phyloP scores from a whole-genome alignment of 1,140 invertebrate genomes.

The Hyphantria cunea region DNA sequence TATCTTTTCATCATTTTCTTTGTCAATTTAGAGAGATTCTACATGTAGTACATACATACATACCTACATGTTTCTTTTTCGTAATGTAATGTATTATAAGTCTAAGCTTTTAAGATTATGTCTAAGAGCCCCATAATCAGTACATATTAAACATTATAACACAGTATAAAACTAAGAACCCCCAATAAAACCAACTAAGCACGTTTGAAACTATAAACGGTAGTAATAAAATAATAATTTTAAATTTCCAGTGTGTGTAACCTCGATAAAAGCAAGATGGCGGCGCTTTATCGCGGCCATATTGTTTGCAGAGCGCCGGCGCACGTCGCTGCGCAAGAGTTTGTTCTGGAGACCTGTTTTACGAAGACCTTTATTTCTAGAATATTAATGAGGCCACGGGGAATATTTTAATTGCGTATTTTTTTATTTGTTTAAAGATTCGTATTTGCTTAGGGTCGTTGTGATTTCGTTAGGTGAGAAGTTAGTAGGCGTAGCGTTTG shows the following conservation, averaged over 20 bases:
- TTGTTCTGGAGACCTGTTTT: constrained; percentile 67
- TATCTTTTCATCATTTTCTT: too few species aligned
- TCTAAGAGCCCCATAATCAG: too few species aligned
- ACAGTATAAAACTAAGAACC: background rate
- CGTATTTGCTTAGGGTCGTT: constrained; percentile 13
- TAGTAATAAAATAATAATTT: constrained; percentile 49
- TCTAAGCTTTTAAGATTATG: too few species aligned
- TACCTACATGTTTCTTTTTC: too few species aligned
- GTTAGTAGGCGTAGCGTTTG: constrained; percentile 20
- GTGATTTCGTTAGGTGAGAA: constrained; percentile 8
- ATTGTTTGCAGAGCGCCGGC: constrained; percentile 55
- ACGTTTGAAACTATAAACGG: constrained; percentile 23
- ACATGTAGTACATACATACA: too few species aligned
- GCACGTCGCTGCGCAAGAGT: constrained; percentile 64
- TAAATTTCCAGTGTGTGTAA: constrained; percentile 40
- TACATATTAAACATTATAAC: background rate
- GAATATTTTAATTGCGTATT: constrained; percentile 57
- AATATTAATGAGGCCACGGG: constrained; percentile 58
- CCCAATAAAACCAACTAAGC: constrained; percentile 6
- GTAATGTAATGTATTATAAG: too few species aligned
- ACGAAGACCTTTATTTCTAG: constrained; percentile 51
- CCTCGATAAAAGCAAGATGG: constrained; percentile 60
- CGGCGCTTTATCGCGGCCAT: constrained; percentile 69
- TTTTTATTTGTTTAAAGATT: constrained; percentile 37
- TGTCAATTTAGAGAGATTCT: too few species aligned